A percentile compares a stretch with the other conserved stretches of the same genome.
These are phyloP conservation scores for Diplosoma virens DNA, from an alignment of 23 tunicate species.

Conservation along the genomic window DNA sequence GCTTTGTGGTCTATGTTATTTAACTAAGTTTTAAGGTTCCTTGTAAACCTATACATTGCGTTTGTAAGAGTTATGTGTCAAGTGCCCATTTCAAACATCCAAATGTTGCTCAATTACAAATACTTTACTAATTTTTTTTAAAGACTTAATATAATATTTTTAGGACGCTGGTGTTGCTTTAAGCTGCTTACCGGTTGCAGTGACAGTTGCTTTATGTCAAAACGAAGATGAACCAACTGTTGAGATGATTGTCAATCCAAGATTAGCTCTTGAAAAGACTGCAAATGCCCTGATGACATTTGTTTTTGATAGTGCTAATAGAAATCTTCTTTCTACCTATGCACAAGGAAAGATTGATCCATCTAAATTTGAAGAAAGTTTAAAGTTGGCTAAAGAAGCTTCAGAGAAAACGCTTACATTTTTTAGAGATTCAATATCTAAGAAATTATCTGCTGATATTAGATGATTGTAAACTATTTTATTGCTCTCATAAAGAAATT, in stretches of 20 bases:
- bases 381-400: conserved; percentile 39
- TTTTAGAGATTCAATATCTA: conserved; percentile 60
- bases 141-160: background rate
- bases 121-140: background rate
- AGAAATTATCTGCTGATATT: conserved; percentile 44
- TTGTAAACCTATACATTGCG: too few relatives aligned
- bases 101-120: too few relatives aligned
- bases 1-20: too few relatives aligned
- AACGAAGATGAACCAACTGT: conserved; percentile 6
- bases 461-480: too few relatives aligned
- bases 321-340: conserved; percentile 36
- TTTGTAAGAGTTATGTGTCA: too few relatives aligned
- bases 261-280: conserved; percentile 25
- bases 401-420: conserved; percentile 32
- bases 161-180: conserved; percentile 88
- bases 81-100: too few relatives aligned
- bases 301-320: conserved; percentile 69
- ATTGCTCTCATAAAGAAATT: too few relatives aligned
- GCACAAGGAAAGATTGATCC: conserved; percentile 43
- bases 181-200: conserved; percentile 75
- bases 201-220: conserved; percentile 45
- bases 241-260: conserved; percentile 42
- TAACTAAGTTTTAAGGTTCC: too few relatives aligned
- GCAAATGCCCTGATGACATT: conserved; percentile 54
- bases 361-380: conserved; percentile 35